phyloP scores from a whole-genome alignment of 1,140 invertebrate genomes.

The Drosophila bipectinata region DNA sequence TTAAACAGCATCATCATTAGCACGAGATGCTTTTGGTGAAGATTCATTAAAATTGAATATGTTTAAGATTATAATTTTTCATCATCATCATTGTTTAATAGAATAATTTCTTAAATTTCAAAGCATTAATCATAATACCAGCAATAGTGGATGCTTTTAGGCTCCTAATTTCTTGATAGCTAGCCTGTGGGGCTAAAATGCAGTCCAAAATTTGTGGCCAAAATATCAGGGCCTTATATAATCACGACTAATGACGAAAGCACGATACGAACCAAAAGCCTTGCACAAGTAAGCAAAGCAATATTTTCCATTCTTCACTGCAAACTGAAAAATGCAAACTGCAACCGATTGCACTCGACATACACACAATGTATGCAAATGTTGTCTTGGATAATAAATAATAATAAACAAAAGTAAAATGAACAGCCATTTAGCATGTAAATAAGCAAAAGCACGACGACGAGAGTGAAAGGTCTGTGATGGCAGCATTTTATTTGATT shows the following conservation, averaged over 20 bases:
- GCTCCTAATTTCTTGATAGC: not conserved
- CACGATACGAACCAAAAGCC: slow-evolving; percentile 46
- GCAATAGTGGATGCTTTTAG: too few species aligned
- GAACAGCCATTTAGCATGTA: slow-evolving; percentile 64
- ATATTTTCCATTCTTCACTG: slow-evolving; percentile 21
- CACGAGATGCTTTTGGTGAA: slow-evolving; percentile 27
- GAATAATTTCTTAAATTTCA: too few species aligned
- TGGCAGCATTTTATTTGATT: slow-evolving; percentile 19
- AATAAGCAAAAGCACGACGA: slow-evolving; percentile 46
- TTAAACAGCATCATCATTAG: slow-evolving; percentile 33
- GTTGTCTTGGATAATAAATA: slow-evolving; percentile 40
- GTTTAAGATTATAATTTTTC: not conserved
- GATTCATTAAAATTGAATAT: slow-evolving; percentile 30
- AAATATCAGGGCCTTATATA: slow-evolving; percentile 53
- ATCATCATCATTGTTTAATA: too few species aligned
- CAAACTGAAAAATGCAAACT: slow-evolving; percentile 40
- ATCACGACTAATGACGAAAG: slow-evolving; percentile 58
- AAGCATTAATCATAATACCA: too few species aligned
- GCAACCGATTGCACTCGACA: slow-evolving; percentile 38
- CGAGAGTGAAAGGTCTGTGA: slow-evolving; percentile 65
- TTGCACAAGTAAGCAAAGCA: slow-evolving; percentile 4
- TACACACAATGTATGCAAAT: slow-evolving; percentile 50
- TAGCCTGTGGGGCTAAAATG: not conserved
- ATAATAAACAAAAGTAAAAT: slow-evolving; percentile 34
- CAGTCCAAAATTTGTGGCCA: slow-evolving; percentile 12